These are phyloP conservation scores for Caenorhabditis angaria DNA, from an alignment of 2,888 invertebrate genomes.

Conservation along the genomic window DNA sequence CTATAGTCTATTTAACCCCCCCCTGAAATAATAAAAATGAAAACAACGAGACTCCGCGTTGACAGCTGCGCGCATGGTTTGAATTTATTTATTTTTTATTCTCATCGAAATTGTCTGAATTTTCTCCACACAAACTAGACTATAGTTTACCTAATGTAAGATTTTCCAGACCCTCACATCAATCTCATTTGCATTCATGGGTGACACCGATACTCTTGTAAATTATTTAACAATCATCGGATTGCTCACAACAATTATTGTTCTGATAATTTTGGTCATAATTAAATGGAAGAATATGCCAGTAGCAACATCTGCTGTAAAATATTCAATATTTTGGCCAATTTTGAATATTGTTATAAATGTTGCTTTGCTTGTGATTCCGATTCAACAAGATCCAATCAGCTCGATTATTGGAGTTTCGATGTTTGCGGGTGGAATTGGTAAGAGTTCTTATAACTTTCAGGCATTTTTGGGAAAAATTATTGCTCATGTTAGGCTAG, in stretches of 20 bases:
- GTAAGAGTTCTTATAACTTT: conserved; percentile 24
- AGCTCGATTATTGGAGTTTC: conserved; percentile 47
- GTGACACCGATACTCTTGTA: conserved; percentile 48
- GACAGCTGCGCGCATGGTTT: too few species aligned
- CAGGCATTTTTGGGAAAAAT: too few species aligned
- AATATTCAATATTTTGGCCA: conserved; percentile 50
- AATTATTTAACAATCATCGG: conserved; percentile 52
- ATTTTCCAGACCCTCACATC: conserved; percentile 46
- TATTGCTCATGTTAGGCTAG: too few species aligned
- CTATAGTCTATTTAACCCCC: background rate
- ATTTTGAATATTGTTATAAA: conserved; percentile 43
- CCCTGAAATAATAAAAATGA: too few species aligned
- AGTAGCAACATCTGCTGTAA: conserved; percentile 42
- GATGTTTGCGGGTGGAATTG: conserved; percentile 47
- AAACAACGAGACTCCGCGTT: too few species aligned
- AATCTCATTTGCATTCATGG: conserved; percentile 51
- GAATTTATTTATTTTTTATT: background rate
- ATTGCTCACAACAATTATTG: conserved; percentile 42
- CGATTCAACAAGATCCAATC: conserved; percentile 44
- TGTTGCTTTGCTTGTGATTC: conserved; percentile 48
- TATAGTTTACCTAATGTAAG: background rate
- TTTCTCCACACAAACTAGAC: conserved; percentile 1
- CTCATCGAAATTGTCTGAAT: background rate
- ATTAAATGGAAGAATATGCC: conserved; percentile 54
- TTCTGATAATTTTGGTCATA: conserved; percentile 41